These are phyloP conservation scores for Dipodomys merriami DNA, from an alignment of 2,113 vertebrate genomes.

Conservation along the genomic window DNA sequence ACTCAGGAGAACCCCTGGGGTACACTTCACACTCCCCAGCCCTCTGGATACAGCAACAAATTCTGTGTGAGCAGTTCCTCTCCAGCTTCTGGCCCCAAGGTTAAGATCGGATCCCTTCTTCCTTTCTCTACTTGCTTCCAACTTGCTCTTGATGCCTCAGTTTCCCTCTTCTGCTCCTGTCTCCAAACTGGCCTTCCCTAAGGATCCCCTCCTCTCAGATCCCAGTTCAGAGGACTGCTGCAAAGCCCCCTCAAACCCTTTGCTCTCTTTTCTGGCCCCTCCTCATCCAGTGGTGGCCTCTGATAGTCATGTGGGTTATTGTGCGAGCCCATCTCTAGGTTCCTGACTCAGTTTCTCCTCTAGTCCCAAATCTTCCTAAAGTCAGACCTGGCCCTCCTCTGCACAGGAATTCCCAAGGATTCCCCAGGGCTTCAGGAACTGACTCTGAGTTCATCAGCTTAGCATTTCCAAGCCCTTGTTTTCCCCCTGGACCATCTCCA, in stretches of 20 bases:
- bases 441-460: background rate
- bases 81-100: background rate
- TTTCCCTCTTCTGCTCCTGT: background rate
- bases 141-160: background rate
- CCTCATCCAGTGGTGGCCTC: background rate
- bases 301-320: background rate
- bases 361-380: background rate
- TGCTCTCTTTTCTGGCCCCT: accelerated
- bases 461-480: accelerated
- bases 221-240: background rate
- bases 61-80: background rate
- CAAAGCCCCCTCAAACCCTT: background rate
- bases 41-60: background rate
- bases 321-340: background rate
- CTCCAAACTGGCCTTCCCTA: background rate
- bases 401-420: background rate
- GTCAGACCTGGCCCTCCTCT: background rate
- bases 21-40: background rate
- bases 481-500: background rate
- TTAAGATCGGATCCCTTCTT: background rate
- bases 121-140: background rate
- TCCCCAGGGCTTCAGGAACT: background rate
- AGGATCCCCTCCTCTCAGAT: background rate
- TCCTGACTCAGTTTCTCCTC: background rate
- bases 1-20: background rate